Evolutionary conservation across 1,140 invertebrate genomes (phyloP).

Genomic region (Rhopalosiphum padi): DNA sequence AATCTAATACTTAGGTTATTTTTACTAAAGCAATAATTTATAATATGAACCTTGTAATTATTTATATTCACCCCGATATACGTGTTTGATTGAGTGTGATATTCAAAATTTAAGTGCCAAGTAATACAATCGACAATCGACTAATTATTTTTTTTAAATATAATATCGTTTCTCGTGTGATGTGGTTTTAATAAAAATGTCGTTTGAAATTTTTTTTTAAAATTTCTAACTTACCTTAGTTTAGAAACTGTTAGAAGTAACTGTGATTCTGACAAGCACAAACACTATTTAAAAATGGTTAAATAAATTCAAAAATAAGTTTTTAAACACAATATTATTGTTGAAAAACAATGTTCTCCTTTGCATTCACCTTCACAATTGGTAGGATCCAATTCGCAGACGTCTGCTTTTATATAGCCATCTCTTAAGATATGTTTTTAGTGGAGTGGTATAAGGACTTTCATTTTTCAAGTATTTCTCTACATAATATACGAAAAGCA

Average conservation of each 20-base stretch:
- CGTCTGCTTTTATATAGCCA: constrained; percentile 19
- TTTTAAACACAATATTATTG: background rate
- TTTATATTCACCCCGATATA: background rate
- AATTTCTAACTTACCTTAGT: constrained; percentile 8
- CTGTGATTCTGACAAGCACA: background rate
- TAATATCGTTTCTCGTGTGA: background rate
- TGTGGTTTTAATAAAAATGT: background rate
- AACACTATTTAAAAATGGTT: background rate
- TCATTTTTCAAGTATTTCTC: constrained; percentile 35
- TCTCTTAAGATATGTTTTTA: background rate
- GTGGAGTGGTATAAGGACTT: constrained; percentile 32
- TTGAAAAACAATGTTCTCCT: constrained; percentile 33
- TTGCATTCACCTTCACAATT: constrained; percentile 37
- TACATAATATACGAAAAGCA: background rate
- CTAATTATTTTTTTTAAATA: background rate
- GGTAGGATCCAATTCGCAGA: background rate
- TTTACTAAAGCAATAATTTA: background rate
- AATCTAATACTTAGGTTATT: background rate
- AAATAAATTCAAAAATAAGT: background rate
- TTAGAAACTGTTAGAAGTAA: background rate
- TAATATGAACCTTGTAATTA: background rate
- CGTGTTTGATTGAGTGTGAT: background rate
- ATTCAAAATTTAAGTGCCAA: background rate
- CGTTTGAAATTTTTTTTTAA: background rate
- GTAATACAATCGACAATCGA: no score